Conservation (phyloP, 2,888 invertebrate genomes). For the Drosophila subsilvestris region DNA sequence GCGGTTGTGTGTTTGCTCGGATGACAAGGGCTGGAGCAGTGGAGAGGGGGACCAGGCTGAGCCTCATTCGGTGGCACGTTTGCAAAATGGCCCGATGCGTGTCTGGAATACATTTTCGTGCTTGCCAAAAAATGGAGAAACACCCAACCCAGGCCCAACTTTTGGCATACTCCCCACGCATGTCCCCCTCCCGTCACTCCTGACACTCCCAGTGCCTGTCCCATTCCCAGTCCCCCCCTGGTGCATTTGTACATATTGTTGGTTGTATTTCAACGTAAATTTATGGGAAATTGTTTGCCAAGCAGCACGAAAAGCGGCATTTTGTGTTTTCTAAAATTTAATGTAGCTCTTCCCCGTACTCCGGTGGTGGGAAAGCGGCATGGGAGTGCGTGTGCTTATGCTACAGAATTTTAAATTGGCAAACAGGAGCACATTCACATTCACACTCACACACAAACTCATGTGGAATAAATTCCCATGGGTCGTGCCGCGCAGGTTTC, state of each 20-base stretch:
- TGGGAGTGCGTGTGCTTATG: slow-evolving; percentile 36
- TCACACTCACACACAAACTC: slow-evolving; percentile 5
- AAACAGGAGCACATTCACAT: slow-evolving; percentile 38
- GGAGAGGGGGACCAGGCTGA: slow-evolving; percentile 26
- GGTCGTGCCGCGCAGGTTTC: slow-evolving; percentile 30
- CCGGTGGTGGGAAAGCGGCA: not conserved
- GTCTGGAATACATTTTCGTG: slow-evolving; percentile 82
- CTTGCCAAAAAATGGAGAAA: slow-evolving; percentile 65
- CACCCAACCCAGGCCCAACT: slow-evolving; percentile 39
- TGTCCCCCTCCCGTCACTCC: not conserved
- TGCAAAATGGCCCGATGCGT: slow-evolving; percentile 83
- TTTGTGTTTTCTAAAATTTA: slow-evolving; percentile 71
- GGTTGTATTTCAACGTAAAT: slow-evolving; percentile 65
- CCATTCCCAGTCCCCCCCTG: slow-evolving; percentile 29
- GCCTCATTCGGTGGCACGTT: slow-evolving; percentile 82
- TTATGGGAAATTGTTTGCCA: slow-evolving; percentile 71
- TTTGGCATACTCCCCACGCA: slow-evolving; percentile 11
- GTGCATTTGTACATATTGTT: slow-evolving; percentile 64
- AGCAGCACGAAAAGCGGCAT: slow-evolving; percentile 54
- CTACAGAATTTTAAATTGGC: slow-evolving; percentile 54
- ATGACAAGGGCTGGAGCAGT: slow-evolving; percentile 15
- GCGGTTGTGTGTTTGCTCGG: slow-evolving; percentile 45
- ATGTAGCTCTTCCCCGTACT: slow-evolving; percentile 45
- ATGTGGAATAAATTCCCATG: slow-evolving; percentile 20
- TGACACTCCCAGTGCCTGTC: slow-evolving; percentile 4